phyloP scores from a whole-genome alignment of 2,113 vertebrate genomes.

The Aplodontia rufa region DNA sequence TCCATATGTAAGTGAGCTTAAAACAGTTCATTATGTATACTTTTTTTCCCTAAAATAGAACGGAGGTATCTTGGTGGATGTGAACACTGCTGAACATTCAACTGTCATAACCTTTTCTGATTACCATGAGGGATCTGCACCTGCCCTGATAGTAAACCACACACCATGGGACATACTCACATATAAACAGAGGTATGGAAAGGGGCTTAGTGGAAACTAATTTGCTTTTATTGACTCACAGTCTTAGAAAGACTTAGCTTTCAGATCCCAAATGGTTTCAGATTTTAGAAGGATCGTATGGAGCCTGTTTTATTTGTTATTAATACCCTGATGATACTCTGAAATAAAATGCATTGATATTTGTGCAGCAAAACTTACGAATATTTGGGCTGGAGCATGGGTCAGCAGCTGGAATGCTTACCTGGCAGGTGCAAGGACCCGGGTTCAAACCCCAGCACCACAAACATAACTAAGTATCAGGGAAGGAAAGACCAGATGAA shows the following conservation, averaged over 20 bases:
- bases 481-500: too few relatives aligned
- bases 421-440: too few relatives aligned
- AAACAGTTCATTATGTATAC: neutral
- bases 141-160: conserved; percentile 95
- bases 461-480: too few relatives aligned
- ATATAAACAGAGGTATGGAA: conserved; percentile 88
- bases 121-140: conserved; percentile 95
- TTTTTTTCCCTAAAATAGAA: conserved; percentile 82
- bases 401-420: too few relatives aligned
- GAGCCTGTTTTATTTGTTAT: neutral
- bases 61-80: conserved; percentile 92
- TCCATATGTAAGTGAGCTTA: neutral
- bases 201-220: neutral
- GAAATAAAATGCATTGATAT: neutral
- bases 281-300: neutral
- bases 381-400: too few relatives aligned
- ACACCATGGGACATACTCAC: conserved; percentile 87
- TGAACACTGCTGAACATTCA: conserved; percentile 92
- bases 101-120: conserved; percentile 91
- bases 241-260: neutral
- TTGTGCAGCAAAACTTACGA: neutral
- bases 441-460: too few relatives aligned
- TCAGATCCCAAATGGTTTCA: neutral
- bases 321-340: neutral
- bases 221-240: neutral